Base-by-base conservation (phyloP, 1,140 invertebrate species). In the Chironomus tepperi region DNA sequence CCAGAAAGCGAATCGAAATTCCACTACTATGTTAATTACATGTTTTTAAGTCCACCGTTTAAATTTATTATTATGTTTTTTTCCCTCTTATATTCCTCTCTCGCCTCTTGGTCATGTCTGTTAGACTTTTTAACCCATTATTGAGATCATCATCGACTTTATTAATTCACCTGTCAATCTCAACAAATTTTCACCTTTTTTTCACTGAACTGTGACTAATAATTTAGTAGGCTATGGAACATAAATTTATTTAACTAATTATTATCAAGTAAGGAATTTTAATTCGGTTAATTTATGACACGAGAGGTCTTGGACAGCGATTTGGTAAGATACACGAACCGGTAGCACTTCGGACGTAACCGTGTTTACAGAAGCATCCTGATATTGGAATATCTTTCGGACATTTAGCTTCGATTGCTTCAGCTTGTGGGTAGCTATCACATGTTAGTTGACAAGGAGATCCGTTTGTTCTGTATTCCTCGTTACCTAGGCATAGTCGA, bases 381-480 rank as follows among this genome's bases (percentile, higher is more conserved):
- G 16, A 8, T 6, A 70, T 16, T 5, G 16, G 19, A 70, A 70
- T 70, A 19, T 70, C 65, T 15, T 57, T 57, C 3, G 65, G 65
- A 21, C 65, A 70, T 21, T 18, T 6, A 9, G 19, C 18, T 12
- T 70, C 65, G 1, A 70, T 70, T 18, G 19, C 65, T 19, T 70
- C 16, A 70, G 10, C 19, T 7, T 70, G 18, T 12, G 16, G 65
- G 19, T 70, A 70, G 19, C 65, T 70, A 6, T 70, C 65, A 70
- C 65, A 70, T 0, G 65, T 70, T 70, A 70, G n/a, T 70, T 18
- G 16, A 70, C 65, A 70, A 70, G 65, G 16, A 10, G 65, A 18
- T 70, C 65, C 65, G 5, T 21, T 9, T 2, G 8, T 10, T 70
- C 12, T 18, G 10, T 18, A 70, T 70, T 70, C 65, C n/a, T 57